A percentile compares a stretch with the other conserved stretches of the same genome.
phyloP scores from a whole-genome alignment of 2,797 vertebrate genomes.

The Strix occidentalis region DNA sequence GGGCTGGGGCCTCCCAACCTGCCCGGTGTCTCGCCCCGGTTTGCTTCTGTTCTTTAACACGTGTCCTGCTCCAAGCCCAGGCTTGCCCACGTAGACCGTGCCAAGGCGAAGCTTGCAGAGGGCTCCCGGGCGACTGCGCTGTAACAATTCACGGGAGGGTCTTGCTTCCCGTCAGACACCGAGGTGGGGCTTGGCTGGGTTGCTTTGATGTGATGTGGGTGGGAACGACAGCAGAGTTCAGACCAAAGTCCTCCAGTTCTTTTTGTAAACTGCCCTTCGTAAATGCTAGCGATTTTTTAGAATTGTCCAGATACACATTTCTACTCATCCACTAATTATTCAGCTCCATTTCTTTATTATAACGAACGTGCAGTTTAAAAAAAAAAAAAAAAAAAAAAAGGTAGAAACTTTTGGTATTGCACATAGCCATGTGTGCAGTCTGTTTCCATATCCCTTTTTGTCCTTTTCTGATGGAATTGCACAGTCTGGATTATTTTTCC shows the following conservation, averaged over 20 bases:
- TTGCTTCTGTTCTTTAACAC: background rate
- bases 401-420: background rate
- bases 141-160: rapidly evolving
- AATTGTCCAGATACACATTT: background rate
- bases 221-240: constrained; percentile 1
- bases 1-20: background rate
- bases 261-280: constrained; percentile 50
- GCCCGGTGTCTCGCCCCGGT: background rate
- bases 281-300: background rate
- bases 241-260: constrained; percentile 59
- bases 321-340: background rate
- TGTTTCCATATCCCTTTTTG: background rate
- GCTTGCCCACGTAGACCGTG: rapidly evolving
- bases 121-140: background rate
- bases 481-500: background rate
- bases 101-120: background rate
- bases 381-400: background rate
- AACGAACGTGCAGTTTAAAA: background rate
- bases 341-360: constrained; percentile 21
- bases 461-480: constrained; percentile 4
- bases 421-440: background rate
- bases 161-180: background rate
- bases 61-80: background rate
- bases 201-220: background rate
- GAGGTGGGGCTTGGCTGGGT: background rate